A percentile compares a stretch with the other conserved stretches of the same genome.
Evolutionary conservation across 2,113 vertebrate genomes (phyloP).

Genomic region (Rhinolophus ferrumequinum): DNA sequence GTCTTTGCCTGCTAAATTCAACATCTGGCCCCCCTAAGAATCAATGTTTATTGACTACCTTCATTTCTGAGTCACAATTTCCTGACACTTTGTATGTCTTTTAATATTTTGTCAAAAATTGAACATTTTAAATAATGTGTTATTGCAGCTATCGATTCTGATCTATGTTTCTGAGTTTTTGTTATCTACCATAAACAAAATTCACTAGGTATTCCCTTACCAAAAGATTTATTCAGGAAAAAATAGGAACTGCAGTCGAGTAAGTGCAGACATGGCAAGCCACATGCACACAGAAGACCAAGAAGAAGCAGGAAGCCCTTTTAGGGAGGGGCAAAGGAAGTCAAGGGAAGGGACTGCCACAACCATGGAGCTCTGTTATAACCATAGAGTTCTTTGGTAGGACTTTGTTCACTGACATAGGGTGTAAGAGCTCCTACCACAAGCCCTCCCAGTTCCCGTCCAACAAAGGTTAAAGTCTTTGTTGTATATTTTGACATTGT

Average conservation of each 20-base stretch:
- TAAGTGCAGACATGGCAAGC: background rate
- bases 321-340: background rate
- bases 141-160: background rate
- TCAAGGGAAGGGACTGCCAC: background rate
- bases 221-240: background rate
- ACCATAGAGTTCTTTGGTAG: background rate
- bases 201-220: background rate
- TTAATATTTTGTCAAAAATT: background rate
- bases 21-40: background rate
- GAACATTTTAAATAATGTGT: background rate
- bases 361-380: background rate
- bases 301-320: no score
- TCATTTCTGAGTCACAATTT: background rate
- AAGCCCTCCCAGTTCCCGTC: background rate
- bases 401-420: background rate
- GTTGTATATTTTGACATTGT: background rate
- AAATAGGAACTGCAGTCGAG: background rate
- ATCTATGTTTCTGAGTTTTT: background rate
- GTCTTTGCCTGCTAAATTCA: background rate
- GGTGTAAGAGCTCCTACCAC: background rate
- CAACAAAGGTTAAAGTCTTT: background rate
- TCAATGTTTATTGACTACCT: background rate
- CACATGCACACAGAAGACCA: background rate
- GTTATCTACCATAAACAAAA: background rate
- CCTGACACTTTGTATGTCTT: background rate